A percentile compares a stretch with the other conserved stretches of the same genome.
phyloP scores from a whole-genome alignment of 2,113 vertebrate genomes.

The Chloropsis cyanopogon region DNA sequence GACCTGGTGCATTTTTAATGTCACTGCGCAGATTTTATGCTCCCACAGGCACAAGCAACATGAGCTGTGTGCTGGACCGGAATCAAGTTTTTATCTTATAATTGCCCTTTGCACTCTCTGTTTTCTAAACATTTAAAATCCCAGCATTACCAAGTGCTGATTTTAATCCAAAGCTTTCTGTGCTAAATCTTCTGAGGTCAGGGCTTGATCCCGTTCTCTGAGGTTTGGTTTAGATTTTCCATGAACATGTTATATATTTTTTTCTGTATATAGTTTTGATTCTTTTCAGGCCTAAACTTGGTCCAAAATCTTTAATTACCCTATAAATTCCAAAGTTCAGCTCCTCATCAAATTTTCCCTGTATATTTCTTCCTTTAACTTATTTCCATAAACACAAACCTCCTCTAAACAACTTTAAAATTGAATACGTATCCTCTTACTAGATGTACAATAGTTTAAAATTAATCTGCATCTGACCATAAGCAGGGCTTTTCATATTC shows the following conservation, averaged over 20 bases:
- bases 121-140: conserved; percentile 28
- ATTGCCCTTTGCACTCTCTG: neutral
- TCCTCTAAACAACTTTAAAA: neutral
- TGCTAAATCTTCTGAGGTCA: conserved; percentile 11
- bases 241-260: neutral
- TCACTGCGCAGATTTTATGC: neutral
- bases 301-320: conserved; percentile 5
- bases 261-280: neutral
- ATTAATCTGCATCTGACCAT: neutral
- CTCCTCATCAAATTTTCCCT: conserved; percentile 16
- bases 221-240: conserved; percentile 1
- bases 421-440: neutral
- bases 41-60: neutral
- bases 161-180: neutral
- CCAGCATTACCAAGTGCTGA: neutral
- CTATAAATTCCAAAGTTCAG: neutral
- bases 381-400: neutral
- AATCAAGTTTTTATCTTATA: neutral
- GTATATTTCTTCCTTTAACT: neutral
- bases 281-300: conserved; percentile 15
- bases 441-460: neutral
- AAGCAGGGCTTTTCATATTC: neutral
- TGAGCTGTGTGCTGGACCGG: neutral
- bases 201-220: neutral
- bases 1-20: fast-evolving